Evolutionary conservation across 2,113 vertebrate genomes (phyloP), one percentile per base, ranked within the genome.

Genomic region (Furnarius figulus): DNA sequence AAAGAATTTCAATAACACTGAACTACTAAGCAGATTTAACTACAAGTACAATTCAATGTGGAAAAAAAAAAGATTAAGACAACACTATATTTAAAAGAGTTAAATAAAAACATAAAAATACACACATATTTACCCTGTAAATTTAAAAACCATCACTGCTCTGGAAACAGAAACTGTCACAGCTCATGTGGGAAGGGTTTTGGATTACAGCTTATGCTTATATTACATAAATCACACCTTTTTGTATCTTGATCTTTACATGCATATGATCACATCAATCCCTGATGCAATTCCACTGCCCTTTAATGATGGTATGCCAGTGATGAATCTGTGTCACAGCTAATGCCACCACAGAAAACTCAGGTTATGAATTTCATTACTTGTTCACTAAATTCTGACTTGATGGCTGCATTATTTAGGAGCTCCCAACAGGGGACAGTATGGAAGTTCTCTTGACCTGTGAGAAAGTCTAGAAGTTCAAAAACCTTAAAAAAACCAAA

Each of bases 151-250:
- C 71, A 87, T 92, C 82, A 84, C 80, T 68, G 71, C 72, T 87
- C 66, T 66, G 71, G 68, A 49, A 96, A 90, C 67, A 87, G 42
- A 78, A 96, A 90, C 77, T 70, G 86, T 87, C 90, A 89, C 59
- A 80, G 40, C 0, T 5, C 73, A 73, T 59, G 87, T 83, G 82
- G 85, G 92, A 91, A 96, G 80, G 76, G 58, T 42, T 97, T 70
- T 83, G 22, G 85, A 95, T 90, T 91, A 80, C 61, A 93, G 93
- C 52, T 93, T 94, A 80, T 90, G 93, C 55, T 94, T 93, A 65
- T 72, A 81, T 95, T 87, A 92, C 93, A 95, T 97, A 96, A 97
- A 92, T 97, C 93, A 94, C 87, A 95, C 76, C 91, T 95, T 95
- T 87, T 74, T 80, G 95, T 85, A 81, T 91, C 85, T 92, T 79